A percentile compares a stretch with the other conserved stretches of the same genome.
phyloP scores from a whole-genome alignment of 1,140 invertebrate species.

The Aphaenogaster ashmeadi region DNA sequence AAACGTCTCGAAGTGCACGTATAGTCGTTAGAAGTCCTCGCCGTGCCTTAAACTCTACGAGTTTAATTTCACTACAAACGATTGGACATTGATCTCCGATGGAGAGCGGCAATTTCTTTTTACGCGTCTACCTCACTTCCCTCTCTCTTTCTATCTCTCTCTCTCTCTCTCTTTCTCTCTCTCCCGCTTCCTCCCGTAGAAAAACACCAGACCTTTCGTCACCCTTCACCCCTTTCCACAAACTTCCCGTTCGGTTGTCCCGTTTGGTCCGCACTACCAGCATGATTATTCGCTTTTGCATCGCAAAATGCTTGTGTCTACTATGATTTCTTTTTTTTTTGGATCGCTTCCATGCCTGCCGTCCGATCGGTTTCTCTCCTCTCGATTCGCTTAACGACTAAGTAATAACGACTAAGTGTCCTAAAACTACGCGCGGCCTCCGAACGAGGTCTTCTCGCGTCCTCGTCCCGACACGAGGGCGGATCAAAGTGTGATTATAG shows the following conservation, averaged over 20 bases:
- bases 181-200: constrained; percentile 37
- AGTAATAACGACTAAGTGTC: constrained; percentile 66
- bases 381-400: constrained; percentile 70
- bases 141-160: constrained; percentile 29
- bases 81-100: constrained; percentile 79
- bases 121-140: constrained; percentile 23
- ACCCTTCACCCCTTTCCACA: constrained; percentile 44
- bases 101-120: constrained; percentile 80
- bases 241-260: constrained; percentile 80
- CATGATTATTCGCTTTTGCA: constrained; percentile 82
- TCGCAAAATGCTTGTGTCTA: constrained; percentile 81
- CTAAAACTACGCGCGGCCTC: constrained; percentile 60
- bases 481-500: constrained; percentile 50
- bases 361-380: constrained; percentile 73
- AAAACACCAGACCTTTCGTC: constrained; percentile 48
- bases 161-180: constrained; percentile 18
- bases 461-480: constrained; percentile 23
- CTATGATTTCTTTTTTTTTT: constrained; percentile 80
- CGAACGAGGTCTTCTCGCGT: constrained; percentile 34
- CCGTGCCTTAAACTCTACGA: constrained; percentile 65
- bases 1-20: constrained; percentile 39
- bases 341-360: constrained; percentile 69
- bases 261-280: constrained; percentile 86
- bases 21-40: constrained; percentile 38
- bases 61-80: constrained; percentile 78